phyloP scores from a whole-genome alignment of 2,888 invertebrate species.

The Cactoblastis cactorum region DNA sequence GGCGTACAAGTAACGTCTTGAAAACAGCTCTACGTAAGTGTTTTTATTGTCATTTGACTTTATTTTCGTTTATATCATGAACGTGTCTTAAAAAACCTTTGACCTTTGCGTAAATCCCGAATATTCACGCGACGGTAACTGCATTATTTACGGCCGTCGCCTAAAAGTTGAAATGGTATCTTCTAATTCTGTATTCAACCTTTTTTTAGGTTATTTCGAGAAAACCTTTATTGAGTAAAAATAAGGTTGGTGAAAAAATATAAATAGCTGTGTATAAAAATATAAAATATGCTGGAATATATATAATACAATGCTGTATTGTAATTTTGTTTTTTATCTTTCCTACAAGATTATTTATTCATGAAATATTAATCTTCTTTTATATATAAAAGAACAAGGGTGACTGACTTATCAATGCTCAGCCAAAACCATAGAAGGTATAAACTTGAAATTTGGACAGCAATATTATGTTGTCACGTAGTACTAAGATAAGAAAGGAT shows the following conservation, averaged over 20 bases:
- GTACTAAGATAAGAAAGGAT: too few relatives aligned
- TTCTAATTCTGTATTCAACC: constrained; percentile 29
- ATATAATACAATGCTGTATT: too few relatives aligned
- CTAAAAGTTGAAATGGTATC: constrained; percentile 26
- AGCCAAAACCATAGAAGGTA: too few relatives aligned
- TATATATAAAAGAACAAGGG: too few relatives aligned
- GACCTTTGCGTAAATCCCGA: constrained; percentile 27
- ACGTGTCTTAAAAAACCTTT: constrained; percentile 18
- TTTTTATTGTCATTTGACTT: constrained; percentile 29
- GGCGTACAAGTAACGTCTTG: constrained; percentile 53
- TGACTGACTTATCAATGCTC: too few relatives aligned
- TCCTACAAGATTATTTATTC: too few relatives aligned
- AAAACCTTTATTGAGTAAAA: constrained; percentile 11
- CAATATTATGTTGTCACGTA: too few relatives aligned
- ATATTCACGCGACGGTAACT: constrained; percentile 30
- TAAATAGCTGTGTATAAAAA: not conserved
- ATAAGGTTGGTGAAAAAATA: not conserved
- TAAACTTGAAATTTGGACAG: too few relatives aligned
- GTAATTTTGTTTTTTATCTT: too few relatives aligned
- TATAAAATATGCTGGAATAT: too few relatives aligned
- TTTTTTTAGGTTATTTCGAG: constrained; percentile 26
- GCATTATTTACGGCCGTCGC: constrained; percentile 31
- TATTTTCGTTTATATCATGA: constrained; percentile 21
- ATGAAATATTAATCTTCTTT: too few relatives aligned
- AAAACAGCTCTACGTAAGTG: constrained; percentile 55